Evolutionary conservation across 2,113 vertebrate species (phyloP), one percentile per base, ranked within the genome.

Genomic region (Brachyhypopomus gauderio): DNA sequence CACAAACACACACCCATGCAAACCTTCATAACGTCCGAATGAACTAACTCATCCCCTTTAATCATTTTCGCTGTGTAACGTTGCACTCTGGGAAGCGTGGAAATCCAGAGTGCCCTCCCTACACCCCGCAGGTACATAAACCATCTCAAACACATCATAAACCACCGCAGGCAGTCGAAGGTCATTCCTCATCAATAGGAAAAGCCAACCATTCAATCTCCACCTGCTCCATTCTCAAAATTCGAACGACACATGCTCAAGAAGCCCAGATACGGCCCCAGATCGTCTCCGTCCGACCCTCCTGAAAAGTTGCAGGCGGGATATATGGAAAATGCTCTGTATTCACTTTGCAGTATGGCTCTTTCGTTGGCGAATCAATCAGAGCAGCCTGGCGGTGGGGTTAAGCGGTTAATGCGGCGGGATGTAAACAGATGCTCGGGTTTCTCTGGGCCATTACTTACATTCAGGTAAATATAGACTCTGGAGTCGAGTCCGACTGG

Each of bases 391-490:
- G 69, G 78, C 66, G 25, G 52, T 69, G 64, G 72, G 85, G 80
- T 87, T 87, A 82, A 77, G 80, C 64, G 71, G 73, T 82, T 83
- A 86, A 86, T 85, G 69, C 66, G 83, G 77, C 52, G 71, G 80
- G 83, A 87, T 87, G 80, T 85, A 83, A 80, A 87, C 85, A 85
- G 77, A 85, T 74, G 72, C 80, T 85, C 59, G 30, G 20, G 69
- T 83, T 85, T 85, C 80, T 55, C 62, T 48, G 73, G 72, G 41
- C 77, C 80, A 83, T 85, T 38, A 74, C 72, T 85, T 85, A 72
- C 30, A 83, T 48, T 58, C 52, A 71, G 80, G 74, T 74, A 79
- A 81, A 80, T 84, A 84, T 82, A 82, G 79, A 84, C 78, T 69
- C 73, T 48, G 27, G 70, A n/a, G 58, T 74, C 67, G n/a, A 22